Percentiles rank a stretch among this genome's conserved stretches.
phyloP scores from a whole-genome alignment of 2,888 invertebrate genomes.

The Tenodera sinensis region DNA sequence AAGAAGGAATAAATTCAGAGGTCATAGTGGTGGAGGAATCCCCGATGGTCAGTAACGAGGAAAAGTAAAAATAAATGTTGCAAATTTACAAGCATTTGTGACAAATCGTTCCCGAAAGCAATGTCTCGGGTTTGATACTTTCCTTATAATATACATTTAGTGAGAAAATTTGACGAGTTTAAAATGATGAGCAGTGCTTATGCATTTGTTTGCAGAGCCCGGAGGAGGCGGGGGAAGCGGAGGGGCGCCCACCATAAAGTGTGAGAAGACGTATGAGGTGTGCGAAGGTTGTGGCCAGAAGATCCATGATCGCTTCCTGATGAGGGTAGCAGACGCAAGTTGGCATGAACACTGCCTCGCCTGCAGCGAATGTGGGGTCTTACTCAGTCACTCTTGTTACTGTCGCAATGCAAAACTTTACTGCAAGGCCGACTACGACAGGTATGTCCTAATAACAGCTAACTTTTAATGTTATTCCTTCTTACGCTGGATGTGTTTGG shows the following conservation, averaged over 20 bases:
- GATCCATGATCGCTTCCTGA: slow-evolving; percentile 91
- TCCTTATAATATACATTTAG: no score
- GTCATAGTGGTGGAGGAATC: no score
- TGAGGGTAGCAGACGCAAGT: slow-evolving; percentile 89
- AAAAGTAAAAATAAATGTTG: no score
- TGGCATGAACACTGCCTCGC: slow-evolving; percentile 97
- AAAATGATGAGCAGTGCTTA: not conserved
- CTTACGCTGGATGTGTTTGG: no score
- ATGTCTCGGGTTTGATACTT: no score
- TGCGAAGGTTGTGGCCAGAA: slow-evolving; percentile 94
- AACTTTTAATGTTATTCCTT: no score
- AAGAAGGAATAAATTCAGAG: no score
- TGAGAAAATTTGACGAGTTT: no score
- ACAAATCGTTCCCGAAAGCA: no score
- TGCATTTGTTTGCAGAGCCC: slow-evolving; percentile 8
- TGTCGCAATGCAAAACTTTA: slow-evolving; percentile 90
- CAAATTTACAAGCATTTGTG: no score
- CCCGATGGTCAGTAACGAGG: no score
- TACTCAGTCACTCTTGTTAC: slow-evolving; percentile 90
- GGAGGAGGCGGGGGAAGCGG: not conserved
- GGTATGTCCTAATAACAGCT: slow-evolving; percentile 49
- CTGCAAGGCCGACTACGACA: slow-evolving; percentile 96
- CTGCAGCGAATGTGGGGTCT: slow-evolving; percentile 89
- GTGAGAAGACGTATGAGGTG: slow-evolving; percentile 74
- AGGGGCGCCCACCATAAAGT: slow-evolving; percentile 24